phyloP scores from a whole-genome alignment of 2,797 vertebrate genomes.

The Coranthus polyacanthus region DNA sequence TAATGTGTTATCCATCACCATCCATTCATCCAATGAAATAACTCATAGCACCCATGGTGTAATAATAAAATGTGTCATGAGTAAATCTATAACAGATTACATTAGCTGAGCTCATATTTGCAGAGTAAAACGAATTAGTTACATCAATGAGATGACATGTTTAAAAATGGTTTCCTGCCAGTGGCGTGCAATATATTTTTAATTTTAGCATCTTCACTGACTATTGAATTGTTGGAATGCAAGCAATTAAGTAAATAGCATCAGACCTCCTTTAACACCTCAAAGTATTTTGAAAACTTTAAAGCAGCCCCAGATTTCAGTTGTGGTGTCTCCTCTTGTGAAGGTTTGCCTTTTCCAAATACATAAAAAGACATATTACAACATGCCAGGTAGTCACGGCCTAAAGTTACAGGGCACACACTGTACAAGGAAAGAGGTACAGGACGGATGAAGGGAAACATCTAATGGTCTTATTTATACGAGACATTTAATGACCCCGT shows the following conservation, averaged over 20 bases:
- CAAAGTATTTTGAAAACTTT: too few species aligned
- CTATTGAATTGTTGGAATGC: not conserved
- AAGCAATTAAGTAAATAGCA: too few species aligned
- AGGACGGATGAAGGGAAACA: slow-evolving; percentile 12
- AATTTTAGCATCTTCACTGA: not conserved
- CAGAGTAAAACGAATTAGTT: slow-evolving; percentile 37
- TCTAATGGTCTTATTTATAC: slow-evolving; percentile 3
- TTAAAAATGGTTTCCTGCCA: too few species aligned
- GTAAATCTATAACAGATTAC: slow-evolving; percentile 45
- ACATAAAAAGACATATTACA: slow-evolving; percentile 11
- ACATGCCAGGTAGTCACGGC: too few species aligned
- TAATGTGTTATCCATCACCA: too few species aligned
- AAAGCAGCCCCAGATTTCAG: too few species aligned
- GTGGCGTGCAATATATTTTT: not conserved
- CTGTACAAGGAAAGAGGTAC: slow-evolving; percentile 10
- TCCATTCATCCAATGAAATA: too few species aligned
- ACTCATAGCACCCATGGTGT: not conserved
- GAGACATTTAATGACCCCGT: slow-evolving; percentile 16
- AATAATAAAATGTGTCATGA: slow-evolving; percentile 50
- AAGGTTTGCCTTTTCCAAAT: slow-evolving; percentile 1
- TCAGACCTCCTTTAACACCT: too few species aligned
- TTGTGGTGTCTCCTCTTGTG: too few species aligned
- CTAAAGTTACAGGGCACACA: not conserved
- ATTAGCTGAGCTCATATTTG: slow-evolving; percentile 39
- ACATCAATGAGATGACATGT: slow-evolving; percentile 58